These are phyloP conservation scores for Datnioides undecimradiatus DNA, from an alignment of 2,113 vertebrate species.

Conservation along the genomic window DNA sequence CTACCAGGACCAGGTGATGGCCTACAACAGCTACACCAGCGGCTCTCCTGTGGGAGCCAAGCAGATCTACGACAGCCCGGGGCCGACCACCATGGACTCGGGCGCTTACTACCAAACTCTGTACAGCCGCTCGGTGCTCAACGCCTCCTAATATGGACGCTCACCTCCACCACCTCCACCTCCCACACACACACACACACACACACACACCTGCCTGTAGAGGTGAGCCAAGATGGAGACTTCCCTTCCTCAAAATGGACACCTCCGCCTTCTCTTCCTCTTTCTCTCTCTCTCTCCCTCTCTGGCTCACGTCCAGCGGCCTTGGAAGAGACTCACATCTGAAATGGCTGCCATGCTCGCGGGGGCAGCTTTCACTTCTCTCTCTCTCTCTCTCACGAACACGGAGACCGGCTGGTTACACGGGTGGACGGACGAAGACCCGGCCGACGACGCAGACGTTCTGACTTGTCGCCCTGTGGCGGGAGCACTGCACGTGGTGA, in stretches of 20 bases:
- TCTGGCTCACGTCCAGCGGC: constrained; percentile 50
- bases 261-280: constrained; percentile 52
- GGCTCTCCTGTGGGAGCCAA: constrained; percentile 82
- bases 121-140: constrained; percentile 91
- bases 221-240: constrained; percentile 63
- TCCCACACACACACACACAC: background rate
- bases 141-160: constrained; percentile 84
- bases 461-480: constrained; percentile 18
- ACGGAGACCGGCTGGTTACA: constrained; percentile 55
- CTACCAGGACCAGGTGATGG: constrained; percentile 89
- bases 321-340: constrained; percentile 52
- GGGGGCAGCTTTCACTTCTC: constrained; percentile 23
- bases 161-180: background rate
- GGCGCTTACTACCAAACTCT: constrained; percentile 91
- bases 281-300: constrained; percentile 30
- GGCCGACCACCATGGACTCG: constrained; percentile 84
- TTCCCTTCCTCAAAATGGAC: constrained; percentile 66
- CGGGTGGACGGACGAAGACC: constrained; percentile 21
- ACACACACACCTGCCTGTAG: constrained; percentile 18
- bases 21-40: constrained; percentile 83
- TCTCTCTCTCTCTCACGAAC: constrained; percentile 27
- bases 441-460: constrained; percentile 31
- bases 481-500: constrained; percentile 7
- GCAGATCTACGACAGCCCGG: constrained; percentile 85
- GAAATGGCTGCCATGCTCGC: constrained; percentile 58